Evolutionary conservation across 2,797 vertebrate species (phyloP).

Genomic region (Phoxinus dragarum): DNA sequence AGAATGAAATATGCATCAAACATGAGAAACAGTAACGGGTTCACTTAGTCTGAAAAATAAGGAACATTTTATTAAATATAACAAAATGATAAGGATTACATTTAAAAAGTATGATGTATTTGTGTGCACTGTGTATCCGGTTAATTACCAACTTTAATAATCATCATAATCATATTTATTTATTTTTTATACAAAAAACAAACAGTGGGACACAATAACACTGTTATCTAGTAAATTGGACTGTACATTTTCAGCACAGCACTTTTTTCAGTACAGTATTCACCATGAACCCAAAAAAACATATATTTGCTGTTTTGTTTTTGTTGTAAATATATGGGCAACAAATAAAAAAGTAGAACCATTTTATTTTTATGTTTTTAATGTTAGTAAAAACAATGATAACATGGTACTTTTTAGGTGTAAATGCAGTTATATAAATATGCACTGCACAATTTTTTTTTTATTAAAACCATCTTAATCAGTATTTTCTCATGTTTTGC

Average conservation of each 20-base stretch:
- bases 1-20: constrained; percentile 25
- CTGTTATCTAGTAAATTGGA: not conserved
- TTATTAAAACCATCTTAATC: not conserved
- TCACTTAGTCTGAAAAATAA: not conserved
- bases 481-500: not conserved
- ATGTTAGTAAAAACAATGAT: not conserved
- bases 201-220: not conserved
- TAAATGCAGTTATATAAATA: not conserved
- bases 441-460: not conserved
- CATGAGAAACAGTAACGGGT: constrained; percentile 3
- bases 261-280: not conserved
- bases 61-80: not conserved
- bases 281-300: not conserved
- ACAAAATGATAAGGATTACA: not conserved
- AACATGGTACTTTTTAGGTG: not conserved
- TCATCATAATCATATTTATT: not conserved
- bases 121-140: not conserved
- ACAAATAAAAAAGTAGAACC: not conserved
- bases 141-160: not conserved
- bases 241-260: not conserved
- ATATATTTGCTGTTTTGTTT: not conserved
- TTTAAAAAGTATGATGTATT: not conserved
- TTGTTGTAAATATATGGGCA: not conserved
- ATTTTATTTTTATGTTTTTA: not conserved
- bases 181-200: too few species aligned